Evolutionary conservation across 2,888 invertebrate genomes (phyloP), one percentile per base, ranked within the genome.

Genomic region (Euproctis similis): DNA sequence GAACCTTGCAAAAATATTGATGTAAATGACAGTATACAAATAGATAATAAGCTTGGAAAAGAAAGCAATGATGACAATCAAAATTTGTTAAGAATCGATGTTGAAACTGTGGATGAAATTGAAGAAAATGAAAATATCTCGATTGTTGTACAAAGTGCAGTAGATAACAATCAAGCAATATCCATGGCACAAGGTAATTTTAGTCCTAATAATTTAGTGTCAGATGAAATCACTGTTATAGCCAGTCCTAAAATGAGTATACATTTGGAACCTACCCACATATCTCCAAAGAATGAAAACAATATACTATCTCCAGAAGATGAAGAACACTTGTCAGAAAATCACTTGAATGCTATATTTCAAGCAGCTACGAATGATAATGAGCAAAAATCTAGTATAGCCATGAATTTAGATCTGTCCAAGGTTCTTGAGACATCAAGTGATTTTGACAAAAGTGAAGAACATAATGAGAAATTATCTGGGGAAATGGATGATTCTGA

Each of bases 401-500:
- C 67, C 9, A 44, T 62, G 36, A 16, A 14, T 8, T 20, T 25
- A 2, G 9, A 14, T 14, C 6, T 12, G 3, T 25, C 25, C 8
- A 25, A 25, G 6, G n/a, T n/a, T n/a, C n/a, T 19, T 8, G 21
- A 21, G 11, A 12, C 11, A 11, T 11, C 12, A 1, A 39, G 55
- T 0, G 61, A 60, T 2, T 30, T 32, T 8, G 63, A 58, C 1
- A 52, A 49, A 21, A 48, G 37, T 3, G 37, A 30, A 0, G 62
- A 56, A 1, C 69, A 66, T 28, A 38, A 49, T 0, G 72, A 72
- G 8, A 73, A 78, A 16, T 74, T 73, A 25, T 69, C 70, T 0
- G 67, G 61, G 0, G 77, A 77, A 18, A 67, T 69, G 0, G 78
- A 78, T 24, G 69, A 75, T 34, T 70, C 70, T 25, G 68, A 68